Conservation (phyloP, 1,140 invertebrate species). For the Drosophila watanabei region DNA sequence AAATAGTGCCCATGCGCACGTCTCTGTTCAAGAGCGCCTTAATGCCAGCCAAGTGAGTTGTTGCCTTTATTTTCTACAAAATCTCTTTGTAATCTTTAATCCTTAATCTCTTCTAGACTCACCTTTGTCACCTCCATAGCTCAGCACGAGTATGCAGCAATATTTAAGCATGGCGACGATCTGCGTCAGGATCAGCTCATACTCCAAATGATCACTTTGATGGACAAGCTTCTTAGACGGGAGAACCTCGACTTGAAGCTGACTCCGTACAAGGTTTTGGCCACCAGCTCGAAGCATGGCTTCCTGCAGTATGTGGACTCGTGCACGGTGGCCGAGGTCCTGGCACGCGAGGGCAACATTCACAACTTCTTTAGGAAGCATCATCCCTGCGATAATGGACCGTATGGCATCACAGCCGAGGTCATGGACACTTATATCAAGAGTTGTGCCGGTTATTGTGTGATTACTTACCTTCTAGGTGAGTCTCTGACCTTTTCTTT, state of each 20-base stretch:
- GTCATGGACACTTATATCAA: slow-evolving; percentile 99
- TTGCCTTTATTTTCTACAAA: rapidly evolving
- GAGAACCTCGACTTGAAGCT: slow-evolving; percentile 98
- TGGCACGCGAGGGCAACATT: slow-evolving; percentile 94
- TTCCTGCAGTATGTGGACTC: slow-evolving; percentile 99
- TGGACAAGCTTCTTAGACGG: slow-evolving; percentile 97
- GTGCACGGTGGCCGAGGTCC: slow-evolving; percentile 95
- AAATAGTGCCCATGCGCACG: slow-evolving; percentile 95
- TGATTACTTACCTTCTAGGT: slow-evolving; percentile 97
- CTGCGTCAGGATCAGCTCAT: slow-evolving; percentile 99
- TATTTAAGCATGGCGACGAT: slow-evolving; percentile 99
- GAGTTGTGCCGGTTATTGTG: slow-evolving; percentile 99
- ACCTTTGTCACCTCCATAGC: slow-evolving; percentile 93
- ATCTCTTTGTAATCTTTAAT: not conserved
- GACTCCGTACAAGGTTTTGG: slow-evolving; percentile 96
- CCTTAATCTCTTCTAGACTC: slow-evolving; percentile 85
- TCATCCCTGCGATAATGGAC: slow-evolving; percentile 94
- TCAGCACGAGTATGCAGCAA: slow-evolving; percentile 96
- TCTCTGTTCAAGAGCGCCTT: slow-evolving; percentile 98
- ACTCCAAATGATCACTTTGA: slow-evolving; percentile 98
- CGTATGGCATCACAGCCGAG: slow-evolving; percentile 96
- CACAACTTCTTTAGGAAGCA: slow-evolving; percentile 96
- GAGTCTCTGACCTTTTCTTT: slow-evolving; percentile 9
- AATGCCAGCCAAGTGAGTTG: slow-evolving; percentile 94
- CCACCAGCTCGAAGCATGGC: slow-evolving; percentile 97